Percentiles rank a stretch among this genome's conserved stretches.
Evolutionary conservation across 1,140 invertebrate species (phyloP).

Genomic region (Cydia strobilella): DNA sequence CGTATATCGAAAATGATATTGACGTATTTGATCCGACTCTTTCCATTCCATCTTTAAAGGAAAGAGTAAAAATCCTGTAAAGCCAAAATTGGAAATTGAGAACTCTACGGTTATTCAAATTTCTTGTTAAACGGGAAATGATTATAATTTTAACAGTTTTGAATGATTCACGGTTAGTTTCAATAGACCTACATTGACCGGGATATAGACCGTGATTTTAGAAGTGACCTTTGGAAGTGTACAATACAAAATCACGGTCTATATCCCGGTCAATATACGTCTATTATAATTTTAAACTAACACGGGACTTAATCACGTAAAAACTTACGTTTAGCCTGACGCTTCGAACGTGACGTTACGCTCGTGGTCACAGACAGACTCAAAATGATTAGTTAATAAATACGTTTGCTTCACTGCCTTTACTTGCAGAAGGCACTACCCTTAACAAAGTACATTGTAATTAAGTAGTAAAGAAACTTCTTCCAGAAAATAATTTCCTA

Average conservation of each 20-base stretch:
- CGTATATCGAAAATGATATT: slow-evolving; percentile 40
- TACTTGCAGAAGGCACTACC: neutral
- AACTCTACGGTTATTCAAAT: neutral
- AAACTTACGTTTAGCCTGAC: no score
- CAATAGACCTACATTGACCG: no score
- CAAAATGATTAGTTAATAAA: neutral
- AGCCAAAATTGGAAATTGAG: neutral
- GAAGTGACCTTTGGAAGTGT: no score
- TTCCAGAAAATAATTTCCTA: slow-evolving; percentile 28
- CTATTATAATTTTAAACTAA: no score
- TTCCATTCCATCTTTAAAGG: neutral
- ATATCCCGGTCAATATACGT: no score
- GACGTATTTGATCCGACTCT: neutral
- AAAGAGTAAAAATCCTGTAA: neutral
- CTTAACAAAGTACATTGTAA: slow-evolving; percentile 16
- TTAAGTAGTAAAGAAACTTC: slow-evolving; percentile 27
- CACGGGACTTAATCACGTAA: no score
- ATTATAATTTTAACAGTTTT: no score
- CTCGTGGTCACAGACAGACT: no score
- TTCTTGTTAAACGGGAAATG: neutral
- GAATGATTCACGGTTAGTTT: no score
- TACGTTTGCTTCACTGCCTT: neutral
- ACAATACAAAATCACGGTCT: no score
- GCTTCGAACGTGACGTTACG: no score
- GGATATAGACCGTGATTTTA: no score